Base-by-base conservation (phyloP, 2,888 invertebrate genomes). In the Agrotis clavis region DNA sequence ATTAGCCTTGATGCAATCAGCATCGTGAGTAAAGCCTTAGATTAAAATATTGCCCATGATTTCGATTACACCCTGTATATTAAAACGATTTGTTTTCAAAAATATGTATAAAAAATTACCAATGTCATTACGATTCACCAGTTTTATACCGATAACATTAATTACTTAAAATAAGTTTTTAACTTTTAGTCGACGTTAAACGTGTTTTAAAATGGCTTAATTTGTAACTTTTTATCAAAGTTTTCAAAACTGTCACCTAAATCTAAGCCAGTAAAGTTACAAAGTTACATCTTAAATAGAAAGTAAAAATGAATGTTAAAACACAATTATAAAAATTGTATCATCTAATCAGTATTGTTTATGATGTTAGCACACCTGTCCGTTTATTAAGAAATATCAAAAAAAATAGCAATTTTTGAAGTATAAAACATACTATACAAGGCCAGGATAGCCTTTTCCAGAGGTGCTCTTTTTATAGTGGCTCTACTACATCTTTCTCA, bases 321-420 rank as follows among this genome's bases (percentile, higher is more conserved):
- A 51, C 9, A 18, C 30, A 60, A 71, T 48, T 13, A 47, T 25
- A 1, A 13, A 47, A 19, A 54, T 63, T 56, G 21, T 21, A 51
- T 19, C 51, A 50, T 35, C 30, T 25, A 35, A 59, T 51, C 7
- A 2, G 11, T 41, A 18, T 2, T 56, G 6, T 16, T 30, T 5
- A 56, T 14, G 4, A 19, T 67, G 57, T 19, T 59, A 67, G 21
- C 45, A 73, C 21, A 53, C 30, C 0, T 1, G n/a, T n/a, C n/a
- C 1, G 11, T 6, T 11, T 30, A 30, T 14, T 25, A 16, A 14
- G 11, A 63, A 6, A 30, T 6, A 6, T 30, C 3, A 5, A 30
- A 30, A 30, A 5, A 30, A 5, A 5, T 30, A 5, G 6, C 7
- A 35, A 35, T 35, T 35, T 35, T 5, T 7, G 35, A 35, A 35